phyloP scores from a whole-genome alignment of 2,797 vertebrate species.

The Steatocranus sp. region DNA sequence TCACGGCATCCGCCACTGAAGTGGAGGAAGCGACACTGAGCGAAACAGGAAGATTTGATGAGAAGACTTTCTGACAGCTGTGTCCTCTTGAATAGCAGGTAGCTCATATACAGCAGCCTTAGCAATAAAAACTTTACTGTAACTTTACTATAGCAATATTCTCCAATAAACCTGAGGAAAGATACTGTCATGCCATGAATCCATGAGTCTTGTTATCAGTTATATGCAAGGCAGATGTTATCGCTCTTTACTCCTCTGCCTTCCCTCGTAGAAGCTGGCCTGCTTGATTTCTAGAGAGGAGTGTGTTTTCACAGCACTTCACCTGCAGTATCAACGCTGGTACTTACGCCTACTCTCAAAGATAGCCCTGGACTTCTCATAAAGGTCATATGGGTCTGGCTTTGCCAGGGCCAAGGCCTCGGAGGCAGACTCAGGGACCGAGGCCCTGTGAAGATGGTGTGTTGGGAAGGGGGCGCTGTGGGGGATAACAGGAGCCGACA shows the following conservation, averaged over 20 bases:
- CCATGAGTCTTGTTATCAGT: background rate
- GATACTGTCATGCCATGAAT: background rate
- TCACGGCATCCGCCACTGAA: background rate
- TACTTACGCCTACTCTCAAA: conserved; percentile 99
- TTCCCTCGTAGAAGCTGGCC: background rate
- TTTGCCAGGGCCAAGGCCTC: conserved; percentile 91
- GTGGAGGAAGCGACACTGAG: background rate
- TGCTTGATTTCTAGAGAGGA: background rate
- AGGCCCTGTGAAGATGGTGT: conserved; percentile 85
- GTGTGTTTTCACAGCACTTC: background rate
- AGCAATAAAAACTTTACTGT: background rate
- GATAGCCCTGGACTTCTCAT: conserved; percentile 96
- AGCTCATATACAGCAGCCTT: background rate
- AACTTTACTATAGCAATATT: background rate
- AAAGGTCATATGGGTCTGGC: conserved; percentile 95
- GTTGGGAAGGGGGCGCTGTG: conserved; percentile 87
- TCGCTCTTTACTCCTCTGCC: background rate
- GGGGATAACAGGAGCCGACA: conserved; percentile 84
- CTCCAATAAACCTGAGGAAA: background rate
- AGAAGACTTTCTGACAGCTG: conserved; percentile 27
- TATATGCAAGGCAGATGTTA: background rate
- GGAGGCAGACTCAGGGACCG: conserved; percentile 86
- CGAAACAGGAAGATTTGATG: background rate
- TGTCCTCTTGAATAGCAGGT: background rate
- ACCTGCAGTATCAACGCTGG: conserved; percentile 19